Evolutionary conservation across 1,140 invertebrate species (phyloP).

Genomic region (Mylabris phalerata): DNA sequence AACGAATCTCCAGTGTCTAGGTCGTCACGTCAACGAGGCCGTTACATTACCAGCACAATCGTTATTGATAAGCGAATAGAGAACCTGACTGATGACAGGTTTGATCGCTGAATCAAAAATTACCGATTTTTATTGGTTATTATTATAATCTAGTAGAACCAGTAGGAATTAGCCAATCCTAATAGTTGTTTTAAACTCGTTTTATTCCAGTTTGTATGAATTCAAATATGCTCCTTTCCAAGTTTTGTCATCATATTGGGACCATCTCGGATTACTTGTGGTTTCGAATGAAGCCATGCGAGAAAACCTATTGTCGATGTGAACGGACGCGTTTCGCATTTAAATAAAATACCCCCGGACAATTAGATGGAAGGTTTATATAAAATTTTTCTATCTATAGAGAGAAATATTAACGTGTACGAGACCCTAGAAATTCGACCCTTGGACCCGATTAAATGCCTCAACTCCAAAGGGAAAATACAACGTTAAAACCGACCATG

Average conservation of each 20-base stretch:
- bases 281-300: slow-evolving; percentile 27
- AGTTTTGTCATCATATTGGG: slow-evolving; percentile 17
- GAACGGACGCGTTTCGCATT: slow-evolving; percentile 20
- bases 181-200: not conserved
- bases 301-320: slow-evolving; percentile 24
- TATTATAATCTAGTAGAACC: not conserved
- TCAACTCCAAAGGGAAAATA: too few species aligned
- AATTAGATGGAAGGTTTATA: slow-evolving; percentile 19
- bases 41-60: too few species aligned
- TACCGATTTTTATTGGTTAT: not conserved
- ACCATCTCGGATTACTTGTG: slow-evolving; percentile 24
- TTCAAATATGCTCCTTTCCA: slow-evolving; percentile 15
- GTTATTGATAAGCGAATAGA: not conserved
- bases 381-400: not conserved
- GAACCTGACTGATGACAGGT: not conserved
- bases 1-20: too few species aligned
- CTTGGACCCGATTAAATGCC: too few species aligned
- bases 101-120: not conserved
- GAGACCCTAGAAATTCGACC: too few species aligned
- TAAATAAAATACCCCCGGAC: slow-evolving; percentile 19
- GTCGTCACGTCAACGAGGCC: too few species aligned
- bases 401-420: too few species aligned
- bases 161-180: not conserved
- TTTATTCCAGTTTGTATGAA: slow-evolving; percentile 15
- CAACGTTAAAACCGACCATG: too few species aligned